These are phyloP conservation scores for Lethocerus indicus DNA, from an alignment of 1,140 invertebrate genomes.

Conservation along the genomic window DNA sequence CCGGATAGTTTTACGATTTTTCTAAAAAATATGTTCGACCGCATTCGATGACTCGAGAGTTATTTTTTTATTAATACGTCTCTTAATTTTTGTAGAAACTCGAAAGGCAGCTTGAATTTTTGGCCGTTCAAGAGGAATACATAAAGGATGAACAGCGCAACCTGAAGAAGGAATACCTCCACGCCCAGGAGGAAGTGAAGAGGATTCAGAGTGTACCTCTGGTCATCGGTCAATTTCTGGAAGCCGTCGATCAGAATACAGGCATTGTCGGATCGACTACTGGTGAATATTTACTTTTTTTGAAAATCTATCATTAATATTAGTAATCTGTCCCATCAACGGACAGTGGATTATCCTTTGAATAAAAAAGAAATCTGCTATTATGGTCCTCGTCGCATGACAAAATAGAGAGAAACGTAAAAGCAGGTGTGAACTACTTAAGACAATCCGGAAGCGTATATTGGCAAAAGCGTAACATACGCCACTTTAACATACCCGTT, in stretches of 20 bases:
- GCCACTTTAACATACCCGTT: no score
- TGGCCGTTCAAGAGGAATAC: constrained; percentile 95
- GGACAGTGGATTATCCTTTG: no score
- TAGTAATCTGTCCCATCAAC: no score
- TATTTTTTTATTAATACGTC: neutral
- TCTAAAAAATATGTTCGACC: neutral
- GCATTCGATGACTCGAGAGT: neutral
- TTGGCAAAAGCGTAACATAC: no score
- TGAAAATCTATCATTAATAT: no score
- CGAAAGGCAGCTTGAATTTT: constrained; percentile 86
- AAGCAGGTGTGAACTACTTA: no score
- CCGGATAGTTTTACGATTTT: neutral
- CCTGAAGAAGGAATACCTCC: constrained; percentile 91
- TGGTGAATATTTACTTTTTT: constrained; percentile 25
- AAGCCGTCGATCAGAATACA: constrained; percentile 95
- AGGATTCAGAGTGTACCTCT: constrained; percentile 93
- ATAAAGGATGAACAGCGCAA: constrained; percentile 98
- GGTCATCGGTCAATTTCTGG: constrained; percentile 94
- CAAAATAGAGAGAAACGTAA: no score
- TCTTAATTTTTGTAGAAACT: constrained; percentile 52
- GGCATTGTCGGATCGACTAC: constrained; percentile 79
- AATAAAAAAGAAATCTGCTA: no score
- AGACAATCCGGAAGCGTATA: no score
- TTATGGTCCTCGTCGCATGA: no score
- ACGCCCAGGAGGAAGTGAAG: constrained; percentile 96